Evolutionary conservation across 2,113 vertebrate species (phyloP), one percentile per base, ranked within the genome.

Genomic region (Calidris pugnax): DNA sequence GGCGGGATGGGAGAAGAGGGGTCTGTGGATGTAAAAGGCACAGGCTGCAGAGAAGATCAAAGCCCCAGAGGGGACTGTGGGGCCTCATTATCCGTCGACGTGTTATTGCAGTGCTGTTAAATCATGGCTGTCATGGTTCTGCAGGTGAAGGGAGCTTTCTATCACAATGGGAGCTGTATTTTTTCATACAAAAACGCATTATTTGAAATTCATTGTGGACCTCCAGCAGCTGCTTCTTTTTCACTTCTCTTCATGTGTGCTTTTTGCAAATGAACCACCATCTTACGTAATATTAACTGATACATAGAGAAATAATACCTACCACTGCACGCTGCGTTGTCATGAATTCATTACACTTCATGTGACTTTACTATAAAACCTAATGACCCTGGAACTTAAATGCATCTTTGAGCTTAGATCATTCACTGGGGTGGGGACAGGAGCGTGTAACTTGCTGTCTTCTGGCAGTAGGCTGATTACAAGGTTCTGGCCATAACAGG

Each of bases 61-160:
- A 56, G 23, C 19, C 10, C 32, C 11, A 10, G 12, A 48, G 1
- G 4, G 32, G 14, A 71, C 5, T 6, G 1, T 47, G 26, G 11
- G 9, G 13, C 45, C 22, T 62, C 0, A 0, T 78, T 77, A 28
- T 14, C 68, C 6, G 0, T 30, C 41, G 60, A 20, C 4, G 1
- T n/a, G 60, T 48, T 55, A 19, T 27, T 67, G 56, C 26, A 27
- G 16, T 35, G 23, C 50, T 67, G 10, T 66, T 73, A 51, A 76
- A 30, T 66, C 7, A 2, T 35, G 64, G 27, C 55, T 63, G 0
- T 57, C 14, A 4, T 43, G n/a, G 47, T 53, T 74, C 59, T 78
- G 41, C 24, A 30, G 68, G 6, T 85, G 59, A 93, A 45, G 33
- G 39, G 35, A 87, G 14, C 50, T 66, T 84, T 90, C 39, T 66